These are phyloP conservation scores for Geotrupes spiniger DNA, from an alignment of 2,888 invertebrate genomes.

Conservation along the genomic window DNA sequence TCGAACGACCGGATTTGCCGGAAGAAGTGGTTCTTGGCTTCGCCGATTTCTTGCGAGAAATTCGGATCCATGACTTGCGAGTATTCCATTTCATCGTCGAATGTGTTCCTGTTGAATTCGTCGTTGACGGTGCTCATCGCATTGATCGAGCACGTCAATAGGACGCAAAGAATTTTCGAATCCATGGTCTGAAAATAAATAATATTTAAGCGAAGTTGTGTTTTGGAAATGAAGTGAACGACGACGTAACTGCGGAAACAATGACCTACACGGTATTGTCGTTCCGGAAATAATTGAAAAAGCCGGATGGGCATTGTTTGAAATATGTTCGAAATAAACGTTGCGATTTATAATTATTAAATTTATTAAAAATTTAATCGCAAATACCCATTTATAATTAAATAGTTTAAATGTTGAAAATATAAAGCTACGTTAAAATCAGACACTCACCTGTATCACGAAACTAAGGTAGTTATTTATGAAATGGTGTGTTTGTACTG, in stretches of 20 bases:
- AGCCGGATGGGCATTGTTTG: constrained; percentile 32
- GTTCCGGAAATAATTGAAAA: constrained; percentile 35
- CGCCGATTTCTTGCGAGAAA: not conserved
- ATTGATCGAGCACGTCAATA: not conserved
- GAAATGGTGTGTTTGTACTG: too few species aligned
- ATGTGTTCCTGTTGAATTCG: constrained; percentile 16
- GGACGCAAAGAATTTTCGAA: not conserved
- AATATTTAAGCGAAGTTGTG: not conserved
- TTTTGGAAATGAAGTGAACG: not conserved
- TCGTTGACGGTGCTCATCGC: constrained; percentile 8
- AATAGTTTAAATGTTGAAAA: too few species aligned
- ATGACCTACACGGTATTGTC: constrained; percentile 33
- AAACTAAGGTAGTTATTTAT: too few species aligned
- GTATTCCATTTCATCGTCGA: constrained; percentile 19
- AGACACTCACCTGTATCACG: too few species aligned
- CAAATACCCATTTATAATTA: too few species aligned
- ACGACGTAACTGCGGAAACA: constrained; percentile 25
- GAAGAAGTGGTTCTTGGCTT: constrained; percentile 13
- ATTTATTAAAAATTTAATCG: too few species aligned
- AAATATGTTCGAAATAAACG: constrained; percentile 20
- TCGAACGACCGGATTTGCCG: constrained; percentile 14
- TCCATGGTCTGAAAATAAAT: not conserved
- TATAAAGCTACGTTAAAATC: too few species aligned
- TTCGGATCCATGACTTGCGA: constrained; percentile 4
- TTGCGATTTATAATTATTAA: too few species aligned